These are phyloP conservation scores for Varecia variegata DNA, from an alignment of 2,797 vertebrate species.

Conservation along the genomic window DNA sequence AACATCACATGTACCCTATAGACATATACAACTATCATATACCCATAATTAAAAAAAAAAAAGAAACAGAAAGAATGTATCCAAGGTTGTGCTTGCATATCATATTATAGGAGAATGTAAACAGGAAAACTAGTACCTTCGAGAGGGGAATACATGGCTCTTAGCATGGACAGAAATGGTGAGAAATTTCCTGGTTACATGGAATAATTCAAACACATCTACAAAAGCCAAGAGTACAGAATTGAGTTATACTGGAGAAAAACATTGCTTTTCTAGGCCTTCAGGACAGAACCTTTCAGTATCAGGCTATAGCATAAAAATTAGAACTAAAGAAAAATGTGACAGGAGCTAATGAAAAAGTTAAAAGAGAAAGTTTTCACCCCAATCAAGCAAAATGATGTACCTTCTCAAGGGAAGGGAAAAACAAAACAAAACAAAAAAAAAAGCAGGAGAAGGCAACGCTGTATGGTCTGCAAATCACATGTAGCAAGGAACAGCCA, in stretches of 20 bases:
- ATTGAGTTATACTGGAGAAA: background rate
- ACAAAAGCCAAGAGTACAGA: background rate
- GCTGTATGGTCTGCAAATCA: background rate
- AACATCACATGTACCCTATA: background rate
- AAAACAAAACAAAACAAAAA: background rate
- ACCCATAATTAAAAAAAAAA: background rate
- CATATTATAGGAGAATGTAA: background rate
- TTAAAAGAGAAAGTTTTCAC: background rate
- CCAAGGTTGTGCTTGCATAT: background rate
- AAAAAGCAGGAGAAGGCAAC: background rate
- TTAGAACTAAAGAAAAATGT: background rate
- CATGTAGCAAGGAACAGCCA: background rate
- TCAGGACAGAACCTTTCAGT: background rate
- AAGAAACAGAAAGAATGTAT: background rate
- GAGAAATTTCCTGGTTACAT: background rate
- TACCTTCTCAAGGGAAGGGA: background rate
- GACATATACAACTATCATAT: background rate
- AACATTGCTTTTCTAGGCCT: background rate
- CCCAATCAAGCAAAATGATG: background rate
- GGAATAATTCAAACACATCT: background rate
- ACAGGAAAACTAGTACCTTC: background rate
- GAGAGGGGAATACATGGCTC: background rate
- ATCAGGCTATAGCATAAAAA: background rate
- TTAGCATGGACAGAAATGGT: background rate
- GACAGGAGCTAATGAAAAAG: background rate